A percentile compares a stretch with the other conserved stretches of the same genome.
Evolutionary conservation across 1,140 invertebrate species (phyloP).

Genomic region (Holotrichia oblita): DNA sequence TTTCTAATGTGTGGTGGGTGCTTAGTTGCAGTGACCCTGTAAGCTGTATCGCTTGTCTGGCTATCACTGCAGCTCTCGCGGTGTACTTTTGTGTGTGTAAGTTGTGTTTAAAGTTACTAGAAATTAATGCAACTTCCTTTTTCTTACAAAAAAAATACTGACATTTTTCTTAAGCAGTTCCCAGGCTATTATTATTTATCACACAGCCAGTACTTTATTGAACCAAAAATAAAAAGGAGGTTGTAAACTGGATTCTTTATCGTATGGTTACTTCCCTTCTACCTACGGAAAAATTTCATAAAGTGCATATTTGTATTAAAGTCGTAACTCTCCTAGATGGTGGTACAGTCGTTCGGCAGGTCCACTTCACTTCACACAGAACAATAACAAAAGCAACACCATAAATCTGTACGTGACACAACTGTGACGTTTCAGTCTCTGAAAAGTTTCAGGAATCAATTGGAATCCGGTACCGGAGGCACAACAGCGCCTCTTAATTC

Average conservation of each 20-base stretch:
- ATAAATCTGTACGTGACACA: constrained; percentile 35
- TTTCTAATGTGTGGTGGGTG: too few species aligned
- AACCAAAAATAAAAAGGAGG: not conserved
- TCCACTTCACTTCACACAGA: constrained; percentile 18
- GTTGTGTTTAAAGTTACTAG: too few species aligned
- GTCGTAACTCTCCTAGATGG: constrained; percentile 20
- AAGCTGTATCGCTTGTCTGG: too few species aligned
- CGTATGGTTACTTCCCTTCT: not conserved
- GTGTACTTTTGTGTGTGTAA: too few species aligned
- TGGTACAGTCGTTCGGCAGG: constrained; percentile 6
- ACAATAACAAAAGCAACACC: constrained; percentile 32
- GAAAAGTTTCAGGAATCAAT: constrained; percentile 36
- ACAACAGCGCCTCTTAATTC: constrained; percentile 14
- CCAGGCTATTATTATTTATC: not conserved
- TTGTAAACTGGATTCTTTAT: not conserved
- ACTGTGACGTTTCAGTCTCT: constrained; percentile 28
- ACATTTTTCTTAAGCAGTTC: not conserved
- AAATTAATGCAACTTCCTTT: too few species aligned
- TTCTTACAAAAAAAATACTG: not conserved
- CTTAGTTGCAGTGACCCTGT: too few species aligned
- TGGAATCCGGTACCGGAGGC: constrained; percentile 12
- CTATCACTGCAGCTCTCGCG: too few species aligned
- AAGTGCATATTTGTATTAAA: constrained; percentile 33
- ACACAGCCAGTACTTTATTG: not conserved
- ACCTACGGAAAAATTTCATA: constrained; percentile 14